These are phyloP conservation scores for Brachypteracias leptosomus DNA, from an alignment of 2,113 vertebrate genomes.

Conservation along the genomic window DNA sequence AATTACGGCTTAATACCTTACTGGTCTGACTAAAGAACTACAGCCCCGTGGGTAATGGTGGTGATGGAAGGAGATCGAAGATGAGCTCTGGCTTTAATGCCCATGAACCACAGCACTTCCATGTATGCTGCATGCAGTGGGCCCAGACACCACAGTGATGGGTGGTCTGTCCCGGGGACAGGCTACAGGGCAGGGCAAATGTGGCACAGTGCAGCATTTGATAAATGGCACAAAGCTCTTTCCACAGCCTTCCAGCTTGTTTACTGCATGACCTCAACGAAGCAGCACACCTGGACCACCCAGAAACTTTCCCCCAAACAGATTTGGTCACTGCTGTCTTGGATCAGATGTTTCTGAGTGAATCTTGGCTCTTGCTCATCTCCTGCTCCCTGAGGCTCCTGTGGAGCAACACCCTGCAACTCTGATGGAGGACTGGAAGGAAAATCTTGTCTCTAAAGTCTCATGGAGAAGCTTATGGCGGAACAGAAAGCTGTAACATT, in stretches of 20 bases:
- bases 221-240: neutral
- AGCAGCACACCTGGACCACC: neutral
- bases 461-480: neutral
- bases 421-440: neutral
- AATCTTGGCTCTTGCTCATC: neutral
- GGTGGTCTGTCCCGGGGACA: neutral
- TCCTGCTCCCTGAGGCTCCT: neutral
- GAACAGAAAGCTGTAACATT: neutral
- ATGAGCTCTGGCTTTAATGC: neutral
- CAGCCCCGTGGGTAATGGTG: neutral
- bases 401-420: neutral
- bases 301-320: neutral
- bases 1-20: neutral
- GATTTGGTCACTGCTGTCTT: neutral
- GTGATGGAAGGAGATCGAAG: neutral
- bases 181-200: neutral
- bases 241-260: neutral
- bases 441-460: neutral
- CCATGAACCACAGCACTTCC: neutral
- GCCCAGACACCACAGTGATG: neutral
- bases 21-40: neutral
- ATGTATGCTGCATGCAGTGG: neutral
- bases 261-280: neutral
- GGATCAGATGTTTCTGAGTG: neutral
- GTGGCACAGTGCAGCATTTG: fast-evolving